Evolutionary conservation across 2,888 invertebrate species (phyloP).

Genomic region (Drosophila mettleri): DNA sequence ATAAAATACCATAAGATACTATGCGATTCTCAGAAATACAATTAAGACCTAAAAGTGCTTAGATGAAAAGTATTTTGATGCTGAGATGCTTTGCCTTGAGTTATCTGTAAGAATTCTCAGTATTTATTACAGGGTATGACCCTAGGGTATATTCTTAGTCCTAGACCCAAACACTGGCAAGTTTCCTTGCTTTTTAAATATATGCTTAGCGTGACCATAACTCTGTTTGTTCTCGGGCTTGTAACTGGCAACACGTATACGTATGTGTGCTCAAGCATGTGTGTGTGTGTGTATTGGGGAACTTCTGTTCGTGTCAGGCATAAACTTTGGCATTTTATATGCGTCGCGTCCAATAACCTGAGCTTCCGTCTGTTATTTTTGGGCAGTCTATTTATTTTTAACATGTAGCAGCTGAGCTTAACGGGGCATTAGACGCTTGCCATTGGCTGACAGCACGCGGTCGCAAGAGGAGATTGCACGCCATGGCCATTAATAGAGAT

Average conservation of each 20-base stretch:
- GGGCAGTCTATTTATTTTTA: slow-evolving; percentile 61
- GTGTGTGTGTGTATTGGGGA: slow-evolving; percentile 3
- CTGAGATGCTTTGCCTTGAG: not conserved
- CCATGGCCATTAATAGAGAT: not conserved
- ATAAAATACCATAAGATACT: not conserved
- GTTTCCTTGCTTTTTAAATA: not conserved
- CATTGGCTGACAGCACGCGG: not conserved
- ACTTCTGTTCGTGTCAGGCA: slow-evolving; percentile 36
- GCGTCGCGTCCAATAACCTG: slow-evolving; percentile 50
- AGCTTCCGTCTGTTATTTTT: slow-evolving; percentile 53
- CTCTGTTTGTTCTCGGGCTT: slow-evolving; percentile 32
- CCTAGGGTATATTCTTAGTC: not conserved
- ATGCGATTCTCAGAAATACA: not conserved
- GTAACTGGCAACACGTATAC: slow-evolving; percentile 11
- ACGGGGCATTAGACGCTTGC: slow-evolving; percentile 10
- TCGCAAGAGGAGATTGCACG: slow-evolving; percentile 9
- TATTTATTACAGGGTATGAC: not conserved
- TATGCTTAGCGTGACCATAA: slow-evolving; percentile 29
- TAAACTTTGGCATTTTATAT: slow-evolving; percentile 67
- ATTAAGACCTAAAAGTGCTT: not conserved
- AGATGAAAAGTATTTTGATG: not conserved
- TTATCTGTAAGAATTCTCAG: not conserved
- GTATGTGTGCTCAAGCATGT: slow-evolving; percentile 7
- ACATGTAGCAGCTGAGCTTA: slow-evolving; percentile 28
- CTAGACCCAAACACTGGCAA: not conserved